Base-by-base conservation (phyloP, 2,888 invertebrate species). In the Rhogogaster chlorosoma region DNA sequence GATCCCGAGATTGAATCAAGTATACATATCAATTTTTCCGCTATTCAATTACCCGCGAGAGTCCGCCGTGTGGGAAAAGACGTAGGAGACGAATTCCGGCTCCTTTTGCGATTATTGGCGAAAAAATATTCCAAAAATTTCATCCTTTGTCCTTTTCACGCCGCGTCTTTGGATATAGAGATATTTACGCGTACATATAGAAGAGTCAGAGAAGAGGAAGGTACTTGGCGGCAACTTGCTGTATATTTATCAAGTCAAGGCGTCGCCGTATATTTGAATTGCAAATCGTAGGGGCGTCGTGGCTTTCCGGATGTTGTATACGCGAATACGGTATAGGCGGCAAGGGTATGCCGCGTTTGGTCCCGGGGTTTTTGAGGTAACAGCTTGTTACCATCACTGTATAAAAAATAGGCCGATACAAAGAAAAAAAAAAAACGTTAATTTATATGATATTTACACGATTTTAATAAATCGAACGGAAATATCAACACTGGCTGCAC, bases 211-310 rank as follows among this genome's bases (percentile, higher is more conserved):
- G 67, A 49, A 42, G 42, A 45, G 61, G 70, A 67, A 67, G 67
- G 83, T 49, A 70, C 83, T 83, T 83, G 38, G 67, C 83, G 70
- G 67, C 6, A 67, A 26, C 83, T 64, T 67, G 45, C 83, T 70
- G 67, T 80, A 80, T 80, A 83, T 83, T 67, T 83, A 83, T 83
- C 83, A 83, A 83, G 83, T 83, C 83, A 83, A 83, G 67, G 83
- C 83, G 83, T 83, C 83, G 45, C 42, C 70, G n/a, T 32, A 5
- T 32, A 83, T 83, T 83, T 83, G 83, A 83, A 83, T 83, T 83
- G 83, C 45, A 83, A 83, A 83, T 83, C 22, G 26, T 12, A 45
- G 26, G 80, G 80, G 80, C 80, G 83, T 67, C 83, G 6, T 29
- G 80, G 42, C 82, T 67, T 29, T 26, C 45, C 45, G 61, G 61